Evolutionary conservation across 2,797 vertebrate genomes (phyloP), one percentile per base, ranked within the genome.

Genomic region (Dryobates pubescens): DNA sequence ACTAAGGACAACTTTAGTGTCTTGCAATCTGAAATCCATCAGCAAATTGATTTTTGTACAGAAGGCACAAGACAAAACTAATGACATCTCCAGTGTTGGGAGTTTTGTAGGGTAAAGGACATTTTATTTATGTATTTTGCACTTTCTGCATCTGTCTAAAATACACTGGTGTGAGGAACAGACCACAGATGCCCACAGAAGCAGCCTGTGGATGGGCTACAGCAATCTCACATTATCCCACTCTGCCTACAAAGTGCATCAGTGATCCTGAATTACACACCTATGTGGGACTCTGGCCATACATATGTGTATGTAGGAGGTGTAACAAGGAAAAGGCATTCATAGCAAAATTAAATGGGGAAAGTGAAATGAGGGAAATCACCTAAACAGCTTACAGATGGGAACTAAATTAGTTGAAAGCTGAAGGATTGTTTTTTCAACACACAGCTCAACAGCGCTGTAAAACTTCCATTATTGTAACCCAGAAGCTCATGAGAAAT

Each of bases 371-470:
- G 71, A 95, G 54, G 29, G 54, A 68, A 88, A 91, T 76, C 89
- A 86, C 74, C 89, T 79, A 80, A 95, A 95, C 80, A 94, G 74
- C 54, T 94, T 93, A 80, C 93, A 95, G 93, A 86, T 93, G 92
- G 85, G 49, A 88, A 91, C 80, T 91, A 86, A 95, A 95, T 91
- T 89, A 92, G 71, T 79, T 76, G 87, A 88, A 95, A 91, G 64
- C 74, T 63, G 45, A 89, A 86, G 89, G 94, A 95, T 94, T 93
- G 68, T 82, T 96, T 96, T 94, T 90, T 93, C 93, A 94, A 95
- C 90, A 94, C 82, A 74, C 73, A 84, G 82, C 64, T 95, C 93
- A 91, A 94, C 84, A 82, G 93, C 62, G 82, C 5, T 76, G 76
- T 94, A 94, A 93, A 95, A 89, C 47, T 83, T 89, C 71, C 92